These are phyloP conservation scores for Meles meles DNA, from an alignment of 2,113 vertebrate species.

Conservation along the genomic window DNA sequence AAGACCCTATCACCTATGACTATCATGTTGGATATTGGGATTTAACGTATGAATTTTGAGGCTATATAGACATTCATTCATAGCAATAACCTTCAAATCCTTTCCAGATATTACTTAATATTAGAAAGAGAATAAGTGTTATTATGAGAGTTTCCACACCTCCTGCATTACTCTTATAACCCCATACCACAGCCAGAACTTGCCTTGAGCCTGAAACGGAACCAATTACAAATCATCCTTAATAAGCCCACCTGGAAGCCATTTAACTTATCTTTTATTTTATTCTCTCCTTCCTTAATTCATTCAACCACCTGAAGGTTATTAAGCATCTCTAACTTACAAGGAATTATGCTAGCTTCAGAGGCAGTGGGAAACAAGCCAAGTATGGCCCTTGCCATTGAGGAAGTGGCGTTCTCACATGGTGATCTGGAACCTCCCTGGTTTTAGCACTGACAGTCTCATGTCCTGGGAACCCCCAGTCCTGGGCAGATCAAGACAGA, in stretches of 20 bases:
- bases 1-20: not conserved
- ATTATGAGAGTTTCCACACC: not conserved
- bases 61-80: not conserved
- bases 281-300: not conserved
- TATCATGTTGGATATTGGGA: not conserved
- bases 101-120: not conserved
- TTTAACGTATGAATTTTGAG: not conserved
- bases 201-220: not conserved
- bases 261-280: not conserved
- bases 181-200: not conserved
- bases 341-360: not conserved
- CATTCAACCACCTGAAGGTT: not conserved
- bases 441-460: not conserved
- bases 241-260: not conserved
- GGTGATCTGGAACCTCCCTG: not conserved
- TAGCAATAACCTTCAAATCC: not conserved
- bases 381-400: not conserved
- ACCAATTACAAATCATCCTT: not conserved
- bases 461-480: fast-evolving
- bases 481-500: not conserved
- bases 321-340: not conserved
- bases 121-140: not conserved
- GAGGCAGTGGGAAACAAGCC: not conserved
- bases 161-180: not conserved
- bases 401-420: not conserved